Base-by-base conservation (phyloP, 2,113 vertebrate species). In the Callaeas wilsoni region DNA sequence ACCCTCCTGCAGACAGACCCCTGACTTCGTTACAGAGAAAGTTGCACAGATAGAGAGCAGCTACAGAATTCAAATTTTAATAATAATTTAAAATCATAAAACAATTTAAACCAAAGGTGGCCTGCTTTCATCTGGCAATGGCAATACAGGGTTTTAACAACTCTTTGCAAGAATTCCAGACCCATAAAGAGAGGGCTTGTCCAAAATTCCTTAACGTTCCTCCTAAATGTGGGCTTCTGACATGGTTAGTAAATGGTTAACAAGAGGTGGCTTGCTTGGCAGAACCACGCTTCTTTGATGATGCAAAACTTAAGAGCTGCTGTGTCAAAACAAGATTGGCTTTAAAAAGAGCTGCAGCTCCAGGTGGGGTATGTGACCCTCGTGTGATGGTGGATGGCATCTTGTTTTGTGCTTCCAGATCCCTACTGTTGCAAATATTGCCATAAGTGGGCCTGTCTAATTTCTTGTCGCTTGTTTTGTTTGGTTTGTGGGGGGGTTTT, bases 321-420 rank as follows among this genome's bases (percentile, higher is more conserved):
- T n/a, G 75, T 65, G 59, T 65, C 59, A 62, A 73, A 83, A 83
- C 81, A 69, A 52, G 71, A 73, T 32, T 65, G 94, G 73, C 77
- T 92, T 82, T 57, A 41, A 52, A n/a, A 84, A 84, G 88, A 92
- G 52, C 64, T 67, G 21, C 71, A n/a, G 85, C 90, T 90, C 56
- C 94, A 39, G 3, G 4, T 18, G 3, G 7, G 64, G 33, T 18
- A 2, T 3, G 37, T 5, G 52, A 77, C 68, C 86, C 68, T 59
- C 0, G 10, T 12, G 41, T 63, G 89, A 92, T 16, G 87, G 39
- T 16, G 70, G 81, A 18, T 84, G 68, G 85, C 60, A 16, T 65
- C 83, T 76, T n/a, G 7, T 27, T 71, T 83, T 93, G 94, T 97
- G 90, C 96, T 97, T 94, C 92, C 79, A 47, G 91, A 82, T 80